Percentiles rank a stretch among this genome's conserved stretches.
These are phyloP conservation scores for Deroptyus accipitrinus DNA, from an alignment of 2,113 vertebrate genomes.

Conservation along the genomic window DNA sequence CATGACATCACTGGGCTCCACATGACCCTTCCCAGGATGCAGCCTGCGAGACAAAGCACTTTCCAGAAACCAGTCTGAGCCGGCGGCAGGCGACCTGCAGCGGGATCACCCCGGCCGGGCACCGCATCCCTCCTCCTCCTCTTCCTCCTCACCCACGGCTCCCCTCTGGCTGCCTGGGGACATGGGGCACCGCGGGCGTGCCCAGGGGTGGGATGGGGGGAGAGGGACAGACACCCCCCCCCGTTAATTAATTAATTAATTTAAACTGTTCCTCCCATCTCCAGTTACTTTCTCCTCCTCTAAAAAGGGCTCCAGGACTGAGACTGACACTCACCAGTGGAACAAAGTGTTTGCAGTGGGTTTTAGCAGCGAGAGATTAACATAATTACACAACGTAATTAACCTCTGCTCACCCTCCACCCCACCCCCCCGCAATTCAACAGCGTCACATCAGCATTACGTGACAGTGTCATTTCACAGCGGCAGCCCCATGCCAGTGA, in stretches of 20 bases:
- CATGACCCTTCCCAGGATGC: conserved; percentile 90
- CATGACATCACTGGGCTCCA: conserved; percentile 85
- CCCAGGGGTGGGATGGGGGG: neutral
- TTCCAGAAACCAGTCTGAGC: conserved; percentile 90
- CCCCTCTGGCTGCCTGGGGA: neutral
- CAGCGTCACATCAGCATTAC: fast-evolving
- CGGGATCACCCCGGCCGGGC: conserved; percentile 81
- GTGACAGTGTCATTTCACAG: neutral
- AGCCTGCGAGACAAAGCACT: conserved; percentile 84
- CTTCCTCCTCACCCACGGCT: neutral
- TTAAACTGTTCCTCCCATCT: neutral
- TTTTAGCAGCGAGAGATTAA: neutral
- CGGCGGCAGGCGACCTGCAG: conserved; percentile 81
- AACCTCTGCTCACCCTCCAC: neutral
- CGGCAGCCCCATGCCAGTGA: fast-evolving
- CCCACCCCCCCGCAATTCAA: neutral
- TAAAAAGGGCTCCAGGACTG: neutral
- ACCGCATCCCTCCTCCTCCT: neutral
- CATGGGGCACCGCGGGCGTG: neutral
- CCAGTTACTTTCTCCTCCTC: neutral
- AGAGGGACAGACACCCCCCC: neutral
- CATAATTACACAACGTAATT: neutral
- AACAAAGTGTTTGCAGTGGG: neutral
- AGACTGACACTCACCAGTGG: neutral
- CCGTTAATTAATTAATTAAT: neutral